Evolutionary conservation across 2,888 invertebrate genomes (phyloP).

Genomic region (Eilema depressum): DNA sequence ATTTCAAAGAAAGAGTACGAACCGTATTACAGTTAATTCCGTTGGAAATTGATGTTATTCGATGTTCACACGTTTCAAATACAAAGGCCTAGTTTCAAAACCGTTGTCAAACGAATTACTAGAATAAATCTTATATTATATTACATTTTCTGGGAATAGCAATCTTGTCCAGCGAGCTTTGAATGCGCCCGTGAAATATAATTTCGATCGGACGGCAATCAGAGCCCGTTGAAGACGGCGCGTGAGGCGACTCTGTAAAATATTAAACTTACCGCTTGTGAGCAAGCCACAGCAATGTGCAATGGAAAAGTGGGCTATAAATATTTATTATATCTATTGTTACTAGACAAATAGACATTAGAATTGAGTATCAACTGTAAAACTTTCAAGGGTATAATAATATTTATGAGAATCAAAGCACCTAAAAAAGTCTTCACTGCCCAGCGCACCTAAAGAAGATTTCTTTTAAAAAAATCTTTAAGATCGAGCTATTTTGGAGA

Average conservation of each 20-base stretch:
- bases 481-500: too few relatives aligned
- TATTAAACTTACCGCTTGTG: slow-evolving; percentile 76
- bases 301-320: slow-evolving; percentile 58
- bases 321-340: slow-evolving; percentile 55
- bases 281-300: slow-evolving; percentile 56
- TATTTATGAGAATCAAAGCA: slow-evolving; percentile 2
- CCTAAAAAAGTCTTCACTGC: background rate
- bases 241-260: slow-evolving; percentile 84
- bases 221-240: slow-evolving; percentile 85
- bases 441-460: too few relatives aligned
- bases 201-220: slow-evolving; percentile 87
- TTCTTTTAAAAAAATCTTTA: too few relatives aligned
- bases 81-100: slow-evolving; percentile 26
- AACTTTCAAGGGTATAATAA: slow-evolving; percentile 23
- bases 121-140: slow-evolving; percentile 49
- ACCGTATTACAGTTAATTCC: slow-evolving; percentile 8
- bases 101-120: slow-evolving; percentile 40
- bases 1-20: slow-evolving; percentile 9
- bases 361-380: slow-evolving; percentile 15
- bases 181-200: slow-evolving; percentile 86
- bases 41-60: slow-evolving; percentile 20
- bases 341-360: slow-evolving; percentile 40
- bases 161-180: slow-evolving; percentile 82
- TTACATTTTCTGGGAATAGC: slow-evolving; percentile 59
- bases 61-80: slow-evolving; percentile 5